Evolutionary conservation across 2,113 vertebrate genomes (phyloP), one percentile per base, ranked within the genome.

Genomic region (Periophthalmus modestus): DNA sequence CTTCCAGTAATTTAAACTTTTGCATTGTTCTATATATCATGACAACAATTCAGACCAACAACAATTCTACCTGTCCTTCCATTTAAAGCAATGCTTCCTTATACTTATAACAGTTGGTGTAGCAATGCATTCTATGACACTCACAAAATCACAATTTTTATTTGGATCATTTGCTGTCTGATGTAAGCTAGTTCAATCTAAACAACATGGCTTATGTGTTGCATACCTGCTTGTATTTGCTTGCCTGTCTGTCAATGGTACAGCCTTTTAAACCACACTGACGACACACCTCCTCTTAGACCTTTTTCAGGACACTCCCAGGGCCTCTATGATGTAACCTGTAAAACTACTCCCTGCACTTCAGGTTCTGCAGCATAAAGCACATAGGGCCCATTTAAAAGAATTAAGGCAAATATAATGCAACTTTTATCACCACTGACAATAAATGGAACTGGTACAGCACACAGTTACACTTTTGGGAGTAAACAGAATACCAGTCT

Each of bases 221-320:
- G 19, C 54, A 3, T 7, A 16, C 52, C 19, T 9, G 54, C 6
- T 7, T 57, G 48, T 52, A 19, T 18, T 52, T n/a, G 52, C 21
- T 9, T 59, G 23, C 24, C 23, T 23, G 5, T 57, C n/a, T 57
- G 55, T 12, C 11, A 19, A 3, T 9, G 18, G 54, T 14, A 5
- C 23, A 28, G 21, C 58, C 24, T 14, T 33, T 33, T 15, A 62
- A 34, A 34, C 59, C 28, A 34, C 59, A 62, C 10, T 4, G 1
- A 65, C 10, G 34, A 18, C 62, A 39, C 9, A n/a, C 62, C 18
- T 3, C 16, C 62, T 65, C 18, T 16, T 4, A 62, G 24, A 55
- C 59, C 34, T 4, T 11, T 65, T 63, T 65, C 62, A 65, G 34
- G 62, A 65, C 62, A 65, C 62, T 65, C 62, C 62, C 62, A 65